Percentiles rank a stretch among this genome's conserved stretches.
These are phyloP conservation scores for Alces alces DNA, from an alignment of 2,113 vertebrate species.

Conservation along the genomic window DNA sequence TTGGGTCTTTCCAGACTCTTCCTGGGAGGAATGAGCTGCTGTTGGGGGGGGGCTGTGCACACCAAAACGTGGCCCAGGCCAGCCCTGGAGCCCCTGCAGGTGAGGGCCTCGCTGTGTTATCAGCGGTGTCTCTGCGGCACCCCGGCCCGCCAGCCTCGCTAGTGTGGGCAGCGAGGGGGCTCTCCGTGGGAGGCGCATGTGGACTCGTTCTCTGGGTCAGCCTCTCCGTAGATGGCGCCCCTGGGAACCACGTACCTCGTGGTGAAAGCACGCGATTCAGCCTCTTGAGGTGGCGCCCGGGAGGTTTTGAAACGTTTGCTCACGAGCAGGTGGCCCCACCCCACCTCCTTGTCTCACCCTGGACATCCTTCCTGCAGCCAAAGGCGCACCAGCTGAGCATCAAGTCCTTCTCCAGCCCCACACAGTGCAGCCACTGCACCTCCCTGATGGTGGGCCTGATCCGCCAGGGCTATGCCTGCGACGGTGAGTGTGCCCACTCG, in stretches of 20 bases:
- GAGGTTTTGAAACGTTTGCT: rapidly evolving
- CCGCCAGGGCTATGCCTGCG: slow-evolving; percentile 95
- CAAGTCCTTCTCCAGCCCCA: slow-evolving; percentile 94
- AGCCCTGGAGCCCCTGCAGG: neutral
- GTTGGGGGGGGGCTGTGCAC: too few species aligned
- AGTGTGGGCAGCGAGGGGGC: rapidly evolving
- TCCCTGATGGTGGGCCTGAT: slow-evolving; percentile 97
- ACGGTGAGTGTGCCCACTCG: slow-evolving; percentile 82
- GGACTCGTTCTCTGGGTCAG: rapidly evolving
- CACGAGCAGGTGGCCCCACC: rapidly evolving
- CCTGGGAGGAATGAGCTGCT: neutral
- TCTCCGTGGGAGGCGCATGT: rapidly evolving
- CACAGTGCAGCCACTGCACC: slow-evolving; percentile 96
- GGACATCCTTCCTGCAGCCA: slow-evolving; percentile 82
- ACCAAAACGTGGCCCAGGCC: neutral
- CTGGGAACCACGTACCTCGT: rapidly evolving
- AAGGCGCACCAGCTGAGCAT: slow-evolving; percentile 96
- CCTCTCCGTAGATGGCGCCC: too few species aligned
- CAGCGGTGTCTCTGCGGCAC: rapidly evolving
- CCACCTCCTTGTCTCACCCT: neutral
- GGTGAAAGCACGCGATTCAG: rapidly evolving
- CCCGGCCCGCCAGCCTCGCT: rapidly evolving
- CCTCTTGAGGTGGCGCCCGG: rapidly evolving
- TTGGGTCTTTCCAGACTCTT: neutral
- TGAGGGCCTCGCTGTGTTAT: rapidly evolving